phyloP scores from a whole-genome alignment of 2,888 invertebrate genomes.

The Catocala nupta region DNA sequence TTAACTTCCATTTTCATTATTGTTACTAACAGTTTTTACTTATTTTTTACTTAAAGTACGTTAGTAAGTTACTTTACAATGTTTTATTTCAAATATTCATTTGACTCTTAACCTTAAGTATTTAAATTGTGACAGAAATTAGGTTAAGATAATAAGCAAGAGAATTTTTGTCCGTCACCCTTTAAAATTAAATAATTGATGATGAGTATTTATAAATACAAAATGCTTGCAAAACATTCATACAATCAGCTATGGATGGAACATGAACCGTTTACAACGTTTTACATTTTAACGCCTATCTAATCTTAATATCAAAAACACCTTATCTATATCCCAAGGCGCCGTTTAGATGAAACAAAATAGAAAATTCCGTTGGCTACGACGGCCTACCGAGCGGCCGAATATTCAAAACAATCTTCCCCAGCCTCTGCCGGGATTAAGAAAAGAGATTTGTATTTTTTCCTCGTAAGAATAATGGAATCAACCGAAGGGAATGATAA shows the following conservation, averaged over 20 bases:
- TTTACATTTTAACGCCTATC: slow-evolving; percentile 46
- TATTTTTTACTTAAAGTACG: slow-evolving; percentile 5
- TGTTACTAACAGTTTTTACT: slow-evolving; percentile 20
- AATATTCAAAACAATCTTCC: slow-evolving; percentile 72
- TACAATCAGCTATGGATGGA: slow-evolving; percentile 11
- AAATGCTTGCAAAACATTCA: neutral
- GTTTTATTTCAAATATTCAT: slow-evolving; percentile 12
- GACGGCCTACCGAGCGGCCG: slow-evolving; percentile 43
- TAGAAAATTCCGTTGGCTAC: slow-evolving; percentile 51
- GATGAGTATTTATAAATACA: neutral
- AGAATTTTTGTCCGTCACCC: neutral
- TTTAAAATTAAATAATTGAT: slow-evolving; percentile 6
- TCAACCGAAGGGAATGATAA: slow-evolving; percentile 53
- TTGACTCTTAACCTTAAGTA: slow-evolving; percentile 20
- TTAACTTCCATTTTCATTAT: slow-evolving; percentile 31
- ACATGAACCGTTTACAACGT: slow-evolving; percentile 6
- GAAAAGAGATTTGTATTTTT: slow-evolving; percentile 67
- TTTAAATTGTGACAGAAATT: slow-evolving; percentile 18
- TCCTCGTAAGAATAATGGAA: slow-evolving; percentile 63
- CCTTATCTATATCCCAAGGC: slow-evolving; percentile 50
- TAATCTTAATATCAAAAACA: slow-evolving; percentile 54
- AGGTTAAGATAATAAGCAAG: slow-evolving; percentile 11
- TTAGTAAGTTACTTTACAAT: neutral
- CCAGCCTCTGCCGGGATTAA: slow-evolving; percentile 61
- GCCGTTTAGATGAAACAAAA: slow-evolving; percentile 61